Base-by-base conservation (phyloP, 1,140 invertebrate species). In the Dolichoris vasculosae region DNA sequence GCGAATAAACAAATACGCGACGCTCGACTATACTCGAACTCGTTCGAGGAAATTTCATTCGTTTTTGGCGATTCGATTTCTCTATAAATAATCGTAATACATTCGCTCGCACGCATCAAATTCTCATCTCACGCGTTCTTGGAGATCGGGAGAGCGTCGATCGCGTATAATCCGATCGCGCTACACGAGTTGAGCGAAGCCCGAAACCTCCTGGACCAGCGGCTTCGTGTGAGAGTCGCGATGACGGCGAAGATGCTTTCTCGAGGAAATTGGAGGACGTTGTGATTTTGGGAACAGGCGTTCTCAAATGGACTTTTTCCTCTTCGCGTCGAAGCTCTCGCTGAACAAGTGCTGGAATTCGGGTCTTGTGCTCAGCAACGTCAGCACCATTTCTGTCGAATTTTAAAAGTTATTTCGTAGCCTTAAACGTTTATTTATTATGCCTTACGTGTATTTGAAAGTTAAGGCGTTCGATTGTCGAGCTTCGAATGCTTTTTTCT, bases 291-390 rank as follows among this genome's bases (percentile, higher is more conserved):
- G 30, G 67, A 87, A 89, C 20, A 92, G 90, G 88, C 88, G 91
- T 67, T 91, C 90, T 92, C 91, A 92, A 91, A 92, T 92, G 86
- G 82, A 86, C 81, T 92, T 92, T 86, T 86, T 86, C 81, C 85
- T 88, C 48, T 87, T 89, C 11, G 46, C 85, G 26, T 91, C 90
- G 59, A 67, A 84, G 43, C 48, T 88, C 11, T 40, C 87, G 13
- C 40, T 82, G 77, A 91, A 92, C 46, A 92, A 81, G 80, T 92
- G 89, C 2, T 87, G 69, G 30, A 88, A 90, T 76, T 92, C 91
- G 11, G 90, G 55, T 30, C 88, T 86, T 1, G 78, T 86, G 43
- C 87, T 87, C 15, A 92, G 63, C 32, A 88, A 89, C 30, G 71
- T 85, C 63, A 92, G 48, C 4, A 90, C 88, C 40, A 90, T 87